phyloP scores from a whole-genome alignment of 2,113 vertebrate genomes.

The Pangasianodon hypophthalmus region DNA sequence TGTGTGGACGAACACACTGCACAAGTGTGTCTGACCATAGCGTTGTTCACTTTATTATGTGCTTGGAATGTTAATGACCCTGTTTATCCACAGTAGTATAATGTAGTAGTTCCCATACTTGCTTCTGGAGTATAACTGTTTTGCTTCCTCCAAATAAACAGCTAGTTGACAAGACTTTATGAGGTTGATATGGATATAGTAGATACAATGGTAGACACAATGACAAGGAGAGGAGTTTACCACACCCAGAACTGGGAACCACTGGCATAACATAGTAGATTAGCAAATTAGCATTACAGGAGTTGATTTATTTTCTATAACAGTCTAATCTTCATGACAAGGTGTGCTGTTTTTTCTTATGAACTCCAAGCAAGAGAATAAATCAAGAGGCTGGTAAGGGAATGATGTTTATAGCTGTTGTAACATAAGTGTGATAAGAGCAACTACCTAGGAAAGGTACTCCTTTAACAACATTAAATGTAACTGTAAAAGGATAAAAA shows the following conservation, averaged over 20 bases:
- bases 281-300: not conserved
- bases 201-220: not conserved
- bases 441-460: not conserved
- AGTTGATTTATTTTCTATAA: not conserved
- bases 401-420: not conserved
- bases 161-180: not conserved
- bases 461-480: not conserved
- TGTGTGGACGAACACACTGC: conserved; percentile 1
- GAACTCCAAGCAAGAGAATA: not conserved
- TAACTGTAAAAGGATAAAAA: not conserved
- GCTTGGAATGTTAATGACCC: not conserved
- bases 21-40: not conserved
- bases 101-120: not conserved
- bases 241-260: not conserved
- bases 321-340: not conserved
- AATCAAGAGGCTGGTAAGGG: not conserved
- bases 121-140: not conserved
- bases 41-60: not conserved
- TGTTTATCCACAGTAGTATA: not conserved
- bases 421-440: not conserved
- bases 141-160: not conserved
- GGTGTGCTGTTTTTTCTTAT: not conserved
- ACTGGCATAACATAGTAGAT: not conserved
- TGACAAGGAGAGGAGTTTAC: not conserved
- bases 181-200: not conserved